phyloP scores from a whole-genome alignment of 2,113 vertebrate genomes.

The Fregata magnificens region DNA sequence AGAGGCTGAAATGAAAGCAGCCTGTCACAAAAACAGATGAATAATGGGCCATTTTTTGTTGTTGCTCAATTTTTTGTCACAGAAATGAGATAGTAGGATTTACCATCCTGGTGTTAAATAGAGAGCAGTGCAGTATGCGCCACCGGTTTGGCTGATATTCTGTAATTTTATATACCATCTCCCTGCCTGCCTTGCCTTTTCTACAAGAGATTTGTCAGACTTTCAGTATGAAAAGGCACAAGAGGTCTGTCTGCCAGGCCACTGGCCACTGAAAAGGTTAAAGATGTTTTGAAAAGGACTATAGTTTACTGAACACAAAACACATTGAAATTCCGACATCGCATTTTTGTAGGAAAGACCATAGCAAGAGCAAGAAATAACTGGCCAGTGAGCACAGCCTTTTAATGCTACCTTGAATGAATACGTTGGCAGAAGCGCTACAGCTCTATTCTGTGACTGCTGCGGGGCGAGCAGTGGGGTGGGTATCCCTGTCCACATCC shows the following conservation, averaged over 20 bases:
- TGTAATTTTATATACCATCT: not conserved
- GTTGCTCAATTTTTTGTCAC: not conserved
- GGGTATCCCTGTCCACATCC: not conserved
- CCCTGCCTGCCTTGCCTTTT: not conserved
- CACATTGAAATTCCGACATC: not conserved
- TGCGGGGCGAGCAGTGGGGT: accelerated
- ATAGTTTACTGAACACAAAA: not conserved
- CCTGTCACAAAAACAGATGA: not conserved
- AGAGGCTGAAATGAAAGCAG: not conserved
- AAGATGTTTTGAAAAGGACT: not conserved
- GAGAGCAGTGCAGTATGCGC: not conserved
- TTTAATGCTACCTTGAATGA: not conserved
- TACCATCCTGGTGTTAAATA: not conserved
- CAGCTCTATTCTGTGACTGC: not conserved
- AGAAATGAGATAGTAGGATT: not conserved
- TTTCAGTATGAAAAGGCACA: not conserved
- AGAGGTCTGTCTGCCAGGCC: not conserved
- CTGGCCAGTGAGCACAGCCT: not conserved
- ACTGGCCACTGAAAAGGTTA: not conserved
- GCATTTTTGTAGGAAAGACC: not conserved
- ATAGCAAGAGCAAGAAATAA: not conserved
- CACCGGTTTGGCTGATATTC: not conserved
- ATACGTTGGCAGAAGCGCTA: not conserved
- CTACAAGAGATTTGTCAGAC: not conserved
- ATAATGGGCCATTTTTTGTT: not conserved